Base-by-base conservation (phyloP, 2,888 invertebrate genomes). In the Meiosimyza platycephala region DNA sequence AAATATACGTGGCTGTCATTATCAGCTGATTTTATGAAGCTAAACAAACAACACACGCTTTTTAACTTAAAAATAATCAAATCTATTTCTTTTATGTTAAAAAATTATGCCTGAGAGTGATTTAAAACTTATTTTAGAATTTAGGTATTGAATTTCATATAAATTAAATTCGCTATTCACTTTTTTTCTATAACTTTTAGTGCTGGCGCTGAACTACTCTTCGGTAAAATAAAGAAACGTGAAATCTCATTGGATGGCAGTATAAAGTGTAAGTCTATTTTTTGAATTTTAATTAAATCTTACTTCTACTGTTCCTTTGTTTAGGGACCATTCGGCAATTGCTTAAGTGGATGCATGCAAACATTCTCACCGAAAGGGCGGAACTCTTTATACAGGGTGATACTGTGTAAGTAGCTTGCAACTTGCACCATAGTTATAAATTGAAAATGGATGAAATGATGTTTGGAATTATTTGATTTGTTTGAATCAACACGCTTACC, bases 191-290 rank as follows among this genome's bases (percentile, higher is more conserved):
- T 52, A 11, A 12, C 13, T 69, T 63, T 13, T 81, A 94, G 95
- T 57, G 97, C 98, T 15, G 98, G 98, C 2, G 96, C 96, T 0
- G 97, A 98, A 84, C 85, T 96, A n/a, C 87, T 98, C 1, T 95
- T 97, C 85, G 93, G 93, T 77, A 95, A 94, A 81, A 90, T 93
- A 68, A 96, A 96, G 83, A 90, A 89, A 70, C 91, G 93, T 65
- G 89, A 92, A 72, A 85, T 96, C 0, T 86, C 88, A 40, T 86
- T 95, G 78, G 93, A 94, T 73, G 86, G 88, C 0, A 84, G 88
- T 22, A 87, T 88, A 69, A 89, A 90, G 78, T 85, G 87, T 86
- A 77, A 72, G 54, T 73, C 72, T 72, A 7, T 33, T 87, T 83
- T 67, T 48, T 33, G 80, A 85, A 15, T 81, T 78, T 33, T 52